Evolutionary conservation across 2,797 vertebrate genomes (phyloP).

Genomic region (Hydrolagus colliei): DNA sequence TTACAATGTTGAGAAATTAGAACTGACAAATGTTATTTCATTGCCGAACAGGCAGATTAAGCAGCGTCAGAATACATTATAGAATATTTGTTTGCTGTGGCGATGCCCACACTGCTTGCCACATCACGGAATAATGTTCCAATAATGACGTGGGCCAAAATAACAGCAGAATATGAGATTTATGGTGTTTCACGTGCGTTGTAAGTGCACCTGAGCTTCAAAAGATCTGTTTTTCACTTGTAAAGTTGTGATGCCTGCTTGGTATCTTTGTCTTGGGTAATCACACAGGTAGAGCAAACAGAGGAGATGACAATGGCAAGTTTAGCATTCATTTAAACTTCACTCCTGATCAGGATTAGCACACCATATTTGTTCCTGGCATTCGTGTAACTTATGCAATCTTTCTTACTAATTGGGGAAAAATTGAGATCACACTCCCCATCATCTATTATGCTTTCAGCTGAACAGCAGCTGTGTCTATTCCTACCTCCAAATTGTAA

Average conservation of each 20-base stretch:
- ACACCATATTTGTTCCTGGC: slow-evolving; percentile 17
- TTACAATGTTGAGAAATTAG: slow-evolving; percentile 25
- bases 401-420: slow-evolving; percentile 29
- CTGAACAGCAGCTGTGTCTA: slow-evolving; percentile 28
- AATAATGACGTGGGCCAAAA: neutral
- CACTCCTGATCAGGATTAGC: slow-evolving; percentile 4
- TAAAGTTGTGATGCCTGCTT: neutral
- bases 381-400: slow-evolving; percentile 22
- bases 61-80: slow-evolving; percentile 21
- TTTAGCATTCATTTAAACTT: slow-evolving; percentile 15
- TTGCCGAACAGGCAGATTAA: slow-evolving; percentile 13
- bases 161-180: neutral
- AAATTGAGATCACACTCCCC: slow-evolving; percentile 30
- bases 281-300: slow-evolving; percentile 3
- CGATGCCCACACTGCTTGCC: neutral
- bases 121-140: slow-evolving; percentile 15
- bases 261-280: neutral
- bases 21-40: slow-evolving; percentile 27
- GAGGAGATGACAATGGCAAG: neutral
- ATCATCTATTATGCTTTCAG: slow-evolving; percentile 29
- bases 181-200: neutral
- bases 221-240: neutral
- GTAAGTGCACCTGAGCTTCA: neutral
- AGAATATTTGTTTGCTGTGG: slow-evolving; percentile 1
- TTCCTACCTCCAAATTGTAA: neutral